Conservation (phyloP, 92 coral and sea anemone genomes). For the Isaurus tuberculatus region DNA sequence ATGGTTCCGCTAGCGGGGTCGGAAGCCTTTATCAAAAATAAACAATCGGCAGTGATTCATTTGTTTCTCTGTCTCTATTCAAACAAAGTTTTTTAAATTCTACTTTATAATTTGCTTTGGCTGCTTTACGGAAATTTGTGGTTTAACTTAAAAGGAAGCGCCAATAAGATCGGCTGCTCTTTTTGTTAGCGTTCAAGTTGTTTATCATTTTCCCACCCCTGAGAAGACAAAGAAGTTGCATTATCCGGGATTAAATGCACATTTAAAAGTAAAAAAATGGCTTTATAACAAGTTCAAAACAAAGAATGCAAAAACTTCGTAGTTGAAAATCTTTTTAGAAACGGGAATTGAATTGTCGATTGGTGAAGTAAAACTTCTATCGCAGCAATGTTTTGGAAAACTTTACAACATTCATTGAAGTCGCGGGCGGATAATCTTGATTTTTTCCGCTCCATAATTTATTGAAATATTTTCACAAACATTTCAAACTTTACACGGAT, state of each 20-base stretch:
- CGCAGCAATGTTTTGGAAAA: too few relatives aligned
- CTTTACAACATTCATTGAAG: too few relatives aligned
- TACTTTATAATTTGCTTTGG: constrained; percentile 27
- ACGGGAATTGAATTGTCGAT: too few relatives aligned
- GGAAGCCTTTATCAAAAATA: constrained; percentile 26
- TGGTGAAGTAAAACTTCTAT: too few relatives aligned
- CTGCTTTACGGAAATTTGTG: constrained; percentile 19
- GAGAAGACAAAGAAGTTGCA: constrained; percentile 15
- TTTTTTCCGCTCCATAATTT: too few relatives aligned
- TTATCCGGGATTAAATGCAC: constrained; percentile 30
- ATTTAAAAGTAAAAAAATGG: not conserved
- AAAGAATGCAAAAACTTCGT: too few relatives aligned
- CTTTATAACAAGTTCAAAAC: not conserved
- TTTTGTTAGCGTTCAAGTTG: not conserved
- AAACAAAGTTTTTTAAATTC: constrained; percentile 11
- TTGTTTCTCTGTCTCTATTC: not conserved
- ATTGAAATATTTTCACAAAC: too few relatives aligned
- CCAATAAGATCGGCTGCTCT: constrained; percentile 10
- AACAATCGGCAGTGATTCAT: constrained; percentile 1
- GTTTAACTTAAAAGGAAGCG: constrained; percentile 40
- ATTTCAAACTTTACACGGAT: too few relatives aligned
- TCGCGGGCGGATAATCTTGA: too few relatives aligned
- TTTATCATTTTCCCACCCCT: constrained; percentile 8
- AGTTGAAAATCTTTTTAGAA: too few relatives aligned
- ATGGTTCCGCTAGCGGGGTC: not conserved